Base-by-base conservation (phyloP, 2,888 invertebrate species). In the Crocallis elinguaria region DNA sequence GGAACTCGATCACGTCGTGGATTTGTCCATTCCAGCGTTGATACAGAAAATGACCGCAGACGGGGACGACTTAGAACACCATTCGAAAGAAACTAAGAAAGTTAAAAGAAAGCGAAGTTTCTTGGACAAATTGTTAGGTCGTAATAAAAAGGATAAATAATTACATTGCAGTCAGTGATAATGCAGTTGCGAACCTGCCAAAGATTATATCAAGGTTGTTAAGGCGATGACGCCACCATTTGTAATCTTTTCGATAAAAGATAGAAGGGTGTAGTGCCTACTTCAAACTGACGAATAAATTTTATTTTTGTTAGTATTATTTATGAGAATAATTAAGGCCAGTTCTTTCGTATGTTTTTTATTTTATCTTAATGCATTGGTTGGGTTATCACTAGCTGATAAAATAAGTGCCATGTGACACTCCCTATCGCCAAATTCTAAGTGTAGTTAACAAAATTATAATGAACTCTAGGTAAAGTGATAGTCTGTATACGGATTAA, bases 21-120 rank as follows among this genome's bases (percentile, higher is more conserved):
- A 91, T 64, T 68, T 88, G 64, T 82, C 76, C 68, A 87, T 91
- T 73, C 91, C 91, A 71, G 83, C 71, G 42, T 75, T 91, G 64
- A 73, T 91, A 69, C 74, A 88, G 45, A 89, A 88, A 66, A 90
- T 91, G 74, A 83, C 79, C 29, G 71, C 64, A 2, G 88, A 91
- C 51, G 88, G 73, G 11, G 86, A 88, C 6, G 76, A 74, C 51
- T 65, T 84, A 60, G 87, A 87, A 62, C 80, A 68, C 46, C 75
- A 82, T 49, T 78, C 72, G 49, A 81, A 77, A 50, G 73, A 71
- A 36, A 70, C 73, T 13, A 88, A 82, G 60, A 91, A 90, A 69
- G 84, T 91, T 5, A 91, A 91, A 67, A 77, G 89, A 71, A 91
- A 89, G 84, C 76, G 90, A 57, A 91, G 90, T 79, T 90, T 91